A percentile compares a stretch with the other conserved stretches of the same genome.
These are phyloP conservation scores for Lepus oiostolus DNA, from an alignment of 2,797 vertebrate genomes.

Conservation along the genomic window DNA sequence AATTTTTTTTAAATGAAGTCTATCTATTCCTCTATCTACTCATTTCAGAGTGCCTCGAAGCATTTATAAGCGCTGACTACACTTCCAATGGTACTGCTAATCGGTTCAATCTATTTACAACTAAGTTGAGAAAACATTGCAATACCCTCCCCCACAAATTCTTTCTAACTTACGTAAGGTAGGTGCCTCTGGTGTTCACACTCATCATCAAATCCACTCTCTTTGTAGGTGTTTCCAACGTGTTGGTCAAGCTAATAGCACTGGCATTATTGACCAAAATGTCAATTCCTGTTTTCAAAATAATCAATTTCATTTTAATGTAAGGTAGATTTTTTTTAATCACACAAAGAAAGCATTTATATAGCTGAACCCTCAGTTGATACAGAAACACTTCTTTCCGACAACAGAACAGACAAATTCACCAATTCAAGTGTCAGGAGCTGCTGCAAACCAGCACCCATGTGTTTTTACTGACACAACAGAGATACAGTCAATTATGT, in stretches of 20 bases:
- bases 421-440: background rate
- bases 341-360: slow-evolving; percentile 31
- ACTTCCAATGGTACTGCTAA: slow-evolving; percentile 36
- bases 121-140: background rate
- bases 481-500: background rate
- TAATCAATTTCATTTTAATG: slow-evolving; percentile 78
- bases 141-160: background rate
- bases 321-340: slow-evolving; percentile 61
- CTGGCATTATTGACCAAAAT: slow-evolving; percentile 98
- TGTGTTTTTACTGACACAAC: slow-evolving; percentile 1
- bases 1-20: no score
- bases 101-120: background rate
- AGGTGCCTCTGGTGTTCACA: slow-evolving; percentile 96
- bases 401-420: background rate
- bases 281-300: slow-evolving; percentile 94
- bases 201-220: slow-evolving; percentile 97
- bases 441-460: background rate
- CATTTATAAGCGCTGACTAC: background rate
- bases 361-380: background rate
- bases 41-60: background rate
- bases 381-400: slow-evolving; percentile 54
- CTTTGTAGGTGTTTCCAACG: slow-evolving; percentile 95
- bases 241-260: slow-evolving; percentile 96
- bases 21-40: background rate
- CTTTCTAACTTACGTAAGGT: slow-evolving; percentile 93